Evolutionary conservation across 1,140 invertebrate species (phyloP).

Genomic region (Apis florea): DNA sequence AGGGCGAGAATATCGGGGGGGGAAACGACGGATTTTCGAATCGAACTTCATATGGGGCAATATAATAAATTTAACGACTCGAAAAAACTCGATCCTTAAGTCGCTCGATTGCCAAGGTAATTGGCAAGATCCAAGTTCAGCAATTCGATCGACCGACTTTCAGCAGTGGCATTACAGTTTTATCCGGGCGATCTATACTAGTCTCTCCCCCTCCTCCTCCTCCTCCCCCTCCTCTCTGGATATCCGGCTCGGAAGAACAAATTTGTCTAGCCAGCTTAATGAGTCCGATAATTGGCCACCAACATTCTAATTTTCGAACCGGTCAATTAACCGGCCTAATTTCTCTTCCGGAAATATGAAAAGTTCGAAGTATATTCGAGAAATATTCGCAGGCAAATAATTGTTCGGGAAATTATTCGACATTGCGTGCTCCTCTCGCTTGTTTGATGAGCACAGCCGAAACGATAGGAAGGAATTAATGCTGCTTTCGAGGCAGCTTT

Average conservation of each 20-base stretch:
- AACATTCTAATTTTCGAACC: not conserved
- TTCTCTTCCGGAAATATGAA: not conserved
- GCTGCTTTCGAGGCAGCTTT: too few relatives aligned
- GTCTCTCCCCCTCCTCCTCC: not conserved
- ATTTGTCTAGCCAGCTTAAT: not conserved
- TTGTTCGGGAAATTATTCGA: too few relatives aligned
- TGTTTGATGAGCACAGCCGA: not conserved
- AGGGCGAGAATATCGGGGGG: too few relatives aligned
- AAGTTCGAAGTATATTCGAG: too few relatives aligned
- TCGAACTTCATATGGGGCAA: too few relatives aligned
- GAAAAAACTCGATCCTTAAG: not conserved
- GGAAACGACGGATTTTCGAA: too few relatives aligned
- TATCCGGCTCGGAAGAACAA: not conserved
- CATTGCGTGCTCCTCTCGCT: too few relatives aligned
- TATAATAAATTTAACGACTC: not conserved
- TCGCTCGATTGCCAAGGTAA: not conserved
- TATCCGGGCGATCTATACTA: not conserved
- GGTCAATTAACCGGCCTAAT: not conserved
- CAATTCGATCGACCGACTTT: not conserved
- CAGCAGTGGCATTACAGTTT: not conserved
- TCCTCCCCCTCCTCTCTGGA: too few relatives aligned
- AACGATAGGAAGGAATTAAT: not conserved
- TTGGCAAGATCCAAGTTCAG: not conserved
- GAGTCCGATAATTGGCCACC: not conserved
- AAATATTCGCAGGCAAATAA: too few relatives aligned